Base-by-base conservation (phyloP, 2,113 vertebrate genomes). In the Picathartes gymnocephalus region DNA sequence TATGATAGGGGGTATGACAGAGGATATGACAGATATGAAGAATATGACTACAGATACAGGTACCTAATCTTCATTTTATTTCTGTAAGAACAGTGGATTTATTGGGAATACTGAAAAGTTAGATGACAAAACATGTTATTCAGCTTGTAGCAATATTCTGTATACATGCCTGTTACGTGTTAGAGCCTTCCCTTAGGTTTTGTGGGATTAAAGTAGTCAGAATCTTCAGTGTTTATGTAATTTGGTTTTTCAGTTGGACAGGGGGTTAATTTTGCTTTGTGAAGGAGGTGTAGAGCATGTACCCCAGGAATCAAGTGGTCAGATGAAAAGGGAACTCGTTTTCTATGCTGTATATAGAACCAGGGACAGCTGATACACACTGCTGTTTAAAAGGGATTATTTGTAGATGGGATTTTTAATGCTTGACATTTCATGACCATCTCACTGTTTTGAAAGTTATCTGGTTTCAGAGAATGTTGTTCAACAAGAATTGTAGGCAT, bases 1-100 rank as follows among this genome's bases (percentile, higher is more conserved):
- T 98, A 98, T 37, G 98, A 99, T 62, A 97, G 98, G 72, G 98
- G 98, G 16, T 99, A 99, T 56, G 99, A 99, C 69, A 98, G 98
- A 88, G 97, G 98, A 6, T 99, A 99, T 79, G 99, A 99, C 95
- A 98, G 99, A 98, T 99, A 99, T 0, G 99, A 99, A 40, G 99
- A 99, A 91, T 99, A 99, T 37, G 99, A 99, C 95, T 99, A 99
- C 85, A 98, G 98, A 93, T 99, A 98, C 96, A 99, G 99, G 98
- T 99, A 98, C 92, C 65, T 40, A 13, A 76, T 91, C 57, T 42
- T 62, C 19, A 45, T 50, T 95, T 83, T 68, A n/a, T 56, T 56
- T 77, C 25, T 93, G 10, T 58, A 48, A 37, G 48, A 86, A 31
- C 21, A n/a, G 40, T 50, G 51, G 11, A 31, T 80, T 85, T 87